These are phyloP conservation scores for Araneus ventricosus DNA, from an alignment of 1,140 invertebrate genomes.

Conservation along the genomic window DNA sequence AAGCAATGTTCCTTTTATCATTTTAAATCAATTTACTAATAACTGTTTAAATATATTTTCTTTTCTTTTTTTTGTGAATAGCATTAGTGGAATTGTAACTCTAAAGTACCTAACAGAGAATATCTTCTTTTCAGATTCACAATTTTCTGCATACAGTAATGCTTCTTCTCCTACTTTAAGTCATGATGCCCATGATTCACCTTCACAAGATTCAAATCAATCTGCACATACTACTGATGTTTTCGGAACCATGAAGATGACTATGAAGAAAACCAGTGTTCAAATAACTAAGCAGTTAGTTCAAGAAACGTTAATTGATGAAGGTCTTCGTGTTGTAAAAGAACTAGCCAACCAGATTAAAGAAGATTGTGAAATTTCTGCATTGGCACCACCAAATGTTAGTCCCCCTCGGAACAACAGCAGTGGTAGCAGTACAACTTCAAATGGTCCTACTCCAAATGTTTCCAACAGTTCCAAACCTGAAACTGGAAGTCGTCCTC, in stretches of 20 bases:
- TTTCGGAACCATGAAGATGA: conserved; percentile 72
- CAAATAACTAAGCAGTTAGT: conserved; percentile 79
- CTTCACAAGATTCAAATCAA: conserved; percentile 76
- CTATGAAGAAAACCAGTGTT: conserved; percentile 76
- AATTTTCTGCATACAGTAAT: conserved; percentile 77
- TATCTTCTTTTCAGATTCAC: conserved; percentile 76
- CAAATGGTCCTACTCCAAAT: conserved; percentile 72
- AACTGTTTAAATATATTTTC: not conserved
- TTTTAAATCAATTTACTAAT: too few relatives aligned
- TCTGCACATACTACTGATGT: conserved; percentile 72
- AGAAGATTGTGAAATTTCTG: conserved; percentile 74
- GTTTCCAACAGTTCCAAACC: conserved; percentile 71
- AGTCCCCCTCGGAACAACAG: conserved; percentile 66
- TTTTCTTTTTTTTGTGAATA: not conserved
- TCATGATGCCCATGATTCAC: conserved; percentile 76
- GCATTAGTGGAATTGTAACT: not conserved
- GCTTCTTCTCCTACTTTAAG: conserved; percentile 75
- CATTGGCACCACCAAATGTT: conserved; percentile 67
- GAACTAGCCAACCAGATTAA: conserved; percentile 77
- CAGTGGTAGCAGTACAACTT: conserved; percentile 59
- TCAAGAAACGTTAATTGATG: conserved; percentile 79
- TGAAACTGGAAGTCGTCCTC: conserved; percentile 70
- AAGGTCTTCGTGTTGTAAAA: conserved; percentile 80
- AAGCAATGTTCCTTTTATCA: too few relatives aligned
- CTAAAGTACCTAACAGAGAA: not conserved